Evolutionary conservation across 1,140 invertebrate genomes (phyloP), one percentile per base, ranked within the genome.

Genomic region (Pseudomyrmex pallidus): DNA sequence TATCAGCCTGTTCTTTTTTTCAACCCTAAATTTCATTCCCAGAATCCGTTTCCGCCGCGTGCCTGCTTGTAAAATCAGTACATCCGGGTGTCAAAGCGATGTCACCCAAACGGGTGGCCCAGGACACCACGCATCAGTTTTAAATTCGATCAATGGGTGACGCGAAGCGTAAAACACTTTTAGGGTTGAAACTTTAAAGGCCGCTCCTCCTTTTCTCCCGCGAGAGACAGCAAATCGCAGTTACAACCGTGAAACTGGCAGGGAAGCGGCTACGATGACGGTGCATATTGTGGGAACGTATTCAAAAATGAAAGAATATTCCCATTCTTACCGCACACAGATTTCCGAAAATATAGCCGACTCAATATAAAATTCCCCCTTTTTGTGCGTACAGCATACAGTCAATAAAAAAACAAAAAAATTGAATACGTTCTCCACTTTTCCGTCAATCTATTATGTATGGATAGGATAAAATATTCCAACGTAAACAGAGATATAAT

Each of bases 91-190:
- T 94, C 93, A 94, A 94, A 93, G 93, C 91, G 91, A 90, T 91
- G 91, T 93, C 93, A 93, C 84, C 86, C 90, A 90, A 90, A 90
- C 84, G 82, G 67, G 77, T 85, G 74, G 50, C 50, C 48, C 62
- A 61, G 84, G 5, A 35, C 7, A 35, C 35, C 76, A 86, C 88
- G 89, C 91, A 91, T 93, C 89, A 90, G 83, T 94, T 94, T 94
- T 92, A 92, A 94, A 94, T 94, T 93, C 92, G 92, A 94, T 94
- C 93, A 94, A 94, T 94, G 93, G 94, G 89, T 93, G 91, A 94
- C 86, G 89, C 92, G 90, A 91, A 92, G 91, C 93, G 93, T 94
- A 93, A 94, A 94, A 94, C 93, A 93, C 93, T 94, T 94, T 94
- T 94, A 94, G 93, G 93, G 93, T 93, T 93, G 92, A 93, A 90